phyloP scores from a whole-genome alignment of 2,113 vertebrate genomes.

The Nothoprocta perdicaria region DNA sequence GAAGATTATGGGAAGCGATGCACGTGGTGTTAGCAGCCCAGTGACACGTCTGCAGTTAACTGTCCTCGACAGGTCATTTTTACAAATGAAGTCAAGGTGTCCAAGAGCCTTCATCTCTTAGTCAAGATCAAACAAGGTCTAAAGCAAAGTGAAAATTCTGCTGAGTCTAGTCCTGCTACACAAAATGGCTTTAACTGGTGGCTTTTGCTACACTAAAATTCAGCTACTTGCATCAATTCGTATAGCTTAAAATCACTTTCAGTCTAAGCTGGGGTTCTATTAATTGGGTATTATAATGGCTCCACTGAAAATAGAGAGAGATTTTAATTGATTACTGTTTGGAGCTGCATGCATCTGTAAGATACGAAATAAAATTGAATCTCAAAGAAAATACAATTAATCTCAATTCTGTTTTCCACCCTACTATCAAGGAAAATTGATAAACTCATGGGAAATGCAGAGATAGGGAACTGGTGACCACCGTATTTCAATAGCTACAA shows the following conservation, averaged over 20 bases:
- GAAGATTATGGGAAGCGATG: not conserved
- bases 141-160: not conserved
- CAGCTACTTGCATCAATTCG: not conserved
- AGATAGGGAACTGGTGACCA: not conserved
- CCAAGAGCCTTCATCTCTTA: not conserved
- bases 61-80: not conserved
- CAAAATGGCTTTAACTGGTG: not conserved
- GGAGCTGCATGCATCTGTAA: not conserved
- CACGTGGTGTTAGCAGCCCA: not conserved
- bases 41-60: not conserved
- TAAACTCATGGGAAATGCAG: not conserved
- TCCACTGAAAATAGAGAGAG: not conserved
- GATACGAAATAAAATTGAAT: not conserved
- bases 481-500: not conserved
- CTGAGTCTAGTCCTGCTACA: not conserved
- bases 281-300: not conserved
- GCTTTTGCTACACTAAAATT: not conserved
- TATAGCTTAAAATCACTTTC: not conserved
- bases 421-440: not conserved
- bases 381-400: slow-evolving; percentile 32
- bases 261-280: not conserved
- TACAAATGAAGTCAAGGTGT: not conserved
- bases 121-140: not conserved
- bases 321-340: slow-evolving; percentile 12
- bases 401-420: not conserved